Conservation (phyloP, 2,888 invertebrate species). For the Polydrusus tereticollis region DNA sequence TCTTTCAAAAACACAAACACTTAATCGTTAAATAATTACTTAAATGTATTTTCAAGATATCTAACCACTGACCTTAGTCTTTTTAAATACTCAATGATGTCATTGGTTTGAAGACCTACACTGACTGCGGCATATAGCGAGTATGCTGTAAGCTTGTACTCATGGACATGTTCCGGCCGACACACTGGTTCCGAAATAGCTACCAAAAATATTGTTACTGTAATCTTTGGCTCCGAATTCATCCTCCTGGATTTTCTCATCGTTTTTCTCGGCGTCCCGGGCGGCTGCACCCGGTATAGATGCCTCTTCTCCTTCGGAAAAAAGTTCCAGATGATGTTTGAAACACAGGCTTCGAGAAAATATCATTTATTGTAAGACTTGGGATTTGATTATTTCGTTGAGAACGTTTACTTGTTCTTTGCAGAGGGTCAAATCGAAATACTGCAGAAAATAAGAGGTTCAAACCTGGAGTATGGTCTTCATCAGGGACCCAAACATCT, state of each 20-base stretch:
- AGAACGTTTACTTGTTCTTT: no score
- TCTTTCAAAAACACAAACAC: not conserved
- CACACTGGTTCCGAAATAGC: conserved; percentile 89
- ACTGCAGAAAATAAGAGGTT: not conserved
- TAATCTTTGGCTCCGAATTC: conserved; percentile 98
- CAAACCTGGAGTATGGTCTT: conserved; percentile 63
- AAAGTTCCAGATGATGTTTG: not conserved
- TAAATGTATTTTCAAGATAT: not conserved
- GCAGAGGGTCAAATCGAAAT: no score
- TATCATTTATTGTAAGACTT: no score
- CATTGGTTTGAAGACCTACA: conserved; percentile 96
- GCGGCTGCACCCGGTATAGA: conserved; percentile 88
- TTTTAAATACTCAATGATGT: conserved; percentile 96
- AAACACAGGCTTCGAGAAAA: no score
- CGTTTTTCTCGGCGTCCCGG: conserved; percentile 87
- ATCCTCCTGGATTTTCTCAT: conserved; percentile 84
- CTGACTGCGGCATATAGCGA: conserved; percentile 99
- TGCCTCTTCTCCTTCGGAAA: conserved; percentile 67
- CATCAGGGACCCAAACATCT: conserved; percentile 64
- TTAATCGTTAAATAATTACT: not conserved
- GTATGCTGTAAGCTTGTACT: conserved; percentile 97
- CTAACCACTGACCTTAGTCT: conserved; percentile 67
- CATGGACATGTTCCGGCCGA: conserved; percentile 97
- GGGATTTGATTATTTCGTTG: no score
- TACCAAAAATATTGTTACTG: conserved; percentile 39